Conservation (phyloP, 2,113 vertebrate genomes). For the Corythoichthys intestinalis region DNA sequence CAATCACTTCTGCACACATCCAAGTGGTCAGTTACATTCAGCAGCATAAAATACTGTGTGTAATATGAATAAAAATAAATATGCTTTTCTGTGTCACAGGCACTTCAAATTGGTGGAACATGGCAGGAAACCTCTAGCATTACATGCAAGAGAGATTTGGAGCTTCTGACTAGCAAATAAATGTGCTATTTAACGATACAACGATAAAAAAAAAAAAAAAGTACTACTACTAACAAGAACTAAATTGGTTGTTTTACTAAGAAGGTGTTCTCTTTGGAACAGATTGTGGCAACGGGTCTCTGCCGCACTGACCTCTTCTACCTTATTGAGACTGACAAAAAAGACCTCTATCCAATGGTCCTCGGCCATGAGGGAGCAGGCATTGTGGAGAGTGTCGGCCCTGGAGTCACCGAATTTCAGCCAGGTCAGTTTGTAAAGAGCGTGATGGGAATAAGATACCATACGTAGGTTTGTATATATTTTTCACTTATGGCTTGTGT, state of each 20-base stretch:
- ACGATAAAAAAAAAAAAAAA: background rate
- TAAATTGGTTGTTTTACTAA: background rate
- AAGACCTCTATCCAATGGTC: constrained; percentile 73
- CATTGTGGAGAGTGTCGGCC: constrained; percentile 81
- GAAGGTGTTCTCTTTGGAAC: background rate
- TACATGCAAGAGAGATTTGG: too few relatives aligned
- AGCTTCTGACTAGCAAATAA: too few relatives aligned
- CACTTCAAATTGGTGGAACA: too few relatives aligned
- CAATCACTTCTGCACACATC: too few relatives aligned
- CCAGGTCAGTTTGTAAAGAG: constrained; percentile 58
- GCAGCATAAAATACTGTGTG: too few relatives aligned
- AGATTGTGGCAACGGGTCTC: constrained; percentile 81
- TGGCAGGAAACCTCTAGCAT: too few relatives aligned
- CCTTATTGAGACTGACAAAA: constrained; percentile 64
- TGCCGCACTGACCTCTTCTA: constrained; percentile 79
- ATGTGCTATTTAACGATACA: background rate
- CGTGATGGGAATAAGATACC: background rate
- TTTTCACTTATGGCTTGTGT: background rate
- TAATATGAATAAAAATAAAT: too few relatives aligned
- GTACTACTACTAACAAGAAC: background rate
- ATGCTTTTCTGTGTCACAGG: too few relatives aligned
- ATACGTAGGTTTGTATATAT: background rate
- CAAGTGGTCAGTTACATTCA: too few relatives aligned
- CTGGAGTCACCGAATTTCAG: constrained; percentile 77
- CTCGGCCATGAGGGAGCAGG: constrained; percentile 83